Conservation (phyloP, 2,797 vertebrate genomes). For the Amazonetta brasiliensis region DNA sequence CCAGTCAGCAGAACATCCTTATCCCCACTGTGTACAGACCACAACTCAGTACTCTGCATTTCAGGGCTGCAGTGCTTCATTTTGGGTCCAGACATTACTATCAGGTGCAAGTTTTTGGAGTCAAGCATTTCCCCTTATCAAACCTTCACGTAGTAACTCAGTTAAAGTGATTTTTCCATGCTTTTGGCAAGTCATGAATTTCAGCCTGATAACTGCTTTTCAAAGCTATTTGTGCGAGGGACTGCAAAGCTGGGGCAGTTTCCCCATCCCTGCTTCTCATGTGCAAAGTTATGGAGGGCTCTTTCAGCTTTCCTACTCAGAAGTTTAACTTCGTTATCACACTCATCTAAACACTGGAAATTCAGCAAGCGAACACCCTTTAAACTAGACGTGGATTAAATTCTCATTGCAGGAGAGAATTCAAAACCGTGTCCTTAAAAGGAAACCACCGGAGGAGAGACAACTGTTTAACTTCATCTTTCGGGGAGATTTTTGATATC, state of each 20-base stretch:
- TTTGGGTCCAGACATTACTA: background rate
- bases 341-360: background rate
- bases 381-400: background rate
- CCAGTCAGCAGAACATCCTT: background rate
- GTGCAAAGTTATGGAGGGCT: background rate
- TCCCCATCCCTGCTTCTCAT: background rate
- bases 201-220: background rate
- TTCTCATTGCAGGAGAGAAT: background rate
- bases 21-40: background rate
- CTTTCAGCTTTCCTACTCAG: background rate
- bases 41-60: background rate
- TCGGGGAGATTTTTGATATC: background rate
- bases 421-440: background rate
- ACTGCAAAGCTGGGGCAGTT: background rate
- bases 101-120: background rate
- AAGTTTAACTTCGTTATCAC: background rate
- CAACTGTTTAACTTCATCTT: background rate
- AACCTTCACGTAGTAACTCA: background rate
- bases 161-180: background rate
- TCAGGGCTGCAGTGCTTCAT: background rate
- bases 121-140: background rate
- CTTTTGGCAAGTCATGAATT: background rate
- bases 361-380: background rate
- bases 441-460: background rate
- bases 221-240: background rate